These are phyloP conservation scores for Eristalis arbustorum DNA, from an alignment of 2,888 invertebrate genomes.

Conservation along the genomic window DNA sequence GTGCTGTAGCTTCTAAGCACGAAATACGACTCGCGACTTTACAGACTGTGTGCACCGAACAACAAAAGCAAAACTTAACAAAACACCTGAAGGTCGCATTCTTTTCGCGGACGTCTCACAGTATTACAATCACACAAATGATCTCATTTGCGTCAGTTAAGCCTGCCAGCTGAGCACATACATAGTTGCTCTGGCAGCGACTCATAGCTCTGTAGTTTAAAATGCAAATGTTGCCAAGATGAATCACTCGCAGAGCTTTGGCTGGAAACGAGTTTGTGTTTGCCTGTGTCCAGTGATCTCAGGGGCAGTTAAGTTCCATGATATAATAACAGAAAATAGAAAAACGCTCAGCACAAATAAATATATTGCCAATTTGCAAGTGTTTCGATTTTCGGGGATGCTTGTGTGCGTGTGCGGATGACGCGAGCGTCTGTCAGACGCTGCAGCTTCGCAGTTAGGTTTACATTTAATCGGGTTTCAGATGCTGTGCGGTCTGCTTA, in stretches of 20 bases:
- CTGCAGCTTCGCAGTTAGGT: conserved; percentile 6
- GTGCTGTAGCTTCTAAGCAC: background rate
- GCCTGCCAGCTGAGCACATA: background rate
- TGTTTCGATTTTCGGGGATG: background rate
- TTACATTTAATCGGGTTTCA: conserved; percentile 38
- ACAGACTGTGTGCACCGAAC: background rate
- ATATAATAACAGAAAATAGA: conserved; percentile 14
- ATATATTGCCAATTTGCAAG: background rate
- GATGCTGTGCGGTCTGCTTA: conserved; percentile 41
- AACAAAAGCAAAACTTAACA: background rate
- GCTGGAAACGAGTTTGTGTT: conserved; percentile 22
- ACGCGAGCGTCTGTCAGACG: conserved; percentile 24
- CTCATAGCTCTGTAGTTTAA: background rate
- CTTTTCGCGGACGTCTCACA: conserved; percentile 68
- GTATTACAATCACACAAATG: conserved; percentile 44
- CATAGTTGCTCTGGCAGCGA: background rate
- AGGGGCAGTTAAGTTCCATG: conserved; percentile 18
- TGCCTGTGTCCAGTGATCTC: background rate
- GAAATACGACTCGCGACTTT: background rate
- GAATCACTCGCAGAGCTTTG: conserved; percentile 33
- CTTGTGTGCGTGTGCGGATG: conserved; percentile 45
- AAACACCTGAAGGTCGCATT: conserved; percentile 63
- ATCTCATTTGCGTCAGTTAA: conserved; percentile 28
- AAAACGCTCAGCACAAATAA: background rate
- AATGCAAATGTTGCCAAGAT: conserved; percentile 44